Percentiles rank a stretch among this genome's conserved stretches.
These are phyloP conservation scores for Irena cyanogastra DNA, from an alignment of 2,113 vertebrate genomes.

Conservation along the genomic window DNA sequence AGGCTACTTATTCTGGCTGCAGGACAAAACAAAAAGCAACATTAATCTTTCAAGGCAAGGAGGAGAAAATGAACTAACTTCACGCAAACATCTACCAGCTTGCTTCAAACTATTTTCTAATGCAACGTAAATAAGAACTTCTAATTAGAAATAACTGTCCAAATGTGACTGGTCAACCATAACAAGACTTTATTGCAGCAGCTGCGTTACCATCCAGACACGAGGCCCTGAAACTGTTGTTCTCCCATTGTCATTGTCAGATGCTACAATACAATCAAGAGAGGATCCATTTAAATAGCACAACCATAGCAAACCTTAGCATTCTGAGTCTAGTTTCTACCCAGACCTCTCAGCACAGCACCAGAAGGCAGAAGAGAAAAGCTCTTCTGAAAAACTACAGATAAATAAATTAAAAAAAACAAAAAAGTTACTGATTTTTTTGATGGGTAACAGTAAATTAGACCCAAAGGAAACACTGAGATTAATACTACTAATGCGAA, in stretches of 20 bases:
- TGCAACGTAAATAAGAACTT: background rate
- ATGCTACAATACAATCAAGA: constrained; percentile 21
- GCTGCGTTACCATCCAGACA: background rate
- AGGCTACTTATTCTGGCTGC: background rate
- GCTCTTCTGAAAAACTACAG: background rate
- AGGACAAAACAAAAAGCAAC: background rate
- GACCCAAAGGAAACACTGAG: background rate
- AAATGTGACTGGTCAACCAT: background rate
- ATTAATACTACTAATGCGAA: background rate
- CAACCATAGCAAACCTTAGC: background rate
- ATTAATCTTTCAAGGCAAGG: background rate
- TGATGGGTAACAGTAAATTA: background rate
- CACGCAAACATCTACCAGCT: background rate
- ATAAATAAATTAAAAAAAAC: background rate
- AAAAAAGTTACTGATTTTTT: background rate
- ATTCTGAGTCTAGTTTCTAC: background rate
- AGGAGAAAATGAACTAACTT: background rate
- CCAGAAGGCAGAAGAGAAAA: background rate
- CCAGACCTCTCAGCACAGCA: background rate
- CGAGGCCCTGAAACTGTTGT: background rate
- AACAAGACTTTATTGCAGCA: background rate
- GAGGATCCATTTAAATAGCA: constrained; percentile 27
- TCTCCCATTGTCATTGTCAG: constrained; percentile 18
- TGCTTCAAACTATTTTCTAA: background rate
- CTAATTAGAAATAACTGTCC: background rate